Evolutionary conservation across 2,888 invertebrate genomes (phyloP), one percentile per base, ranked within the genome.

Genomic region (Pherbina coryleti): DNA sequence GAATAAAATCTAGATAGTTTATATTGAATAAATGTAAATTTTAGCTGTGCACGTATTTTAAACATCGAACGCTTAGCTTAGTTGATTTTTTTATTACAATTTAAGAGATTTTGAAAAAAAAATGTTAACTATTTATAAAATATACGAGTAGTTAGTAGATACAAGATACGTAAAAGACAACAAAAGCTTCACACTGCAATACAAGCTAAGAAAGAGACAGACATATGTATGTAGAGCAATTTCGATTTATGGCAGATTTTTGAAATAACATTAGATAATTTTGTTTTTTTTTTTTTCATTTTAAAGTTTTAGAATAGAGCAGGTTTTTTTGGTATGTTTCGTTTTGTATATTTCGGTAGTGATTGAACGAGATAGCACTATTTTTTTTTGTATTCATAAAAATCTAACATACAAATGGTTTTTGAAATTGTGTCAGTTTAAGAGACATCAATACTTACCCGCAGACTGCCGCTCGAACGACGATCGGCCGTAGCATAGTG

Each of bases 401-500:
- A 44, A 44, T 44, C 44, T 44, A 44, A 44, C 44, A 44, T 44
- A 44, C 14, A 44, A 44, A 44, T 44, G 2, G 44, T 44, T 44
- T n/a, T 44, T 11, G 66, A 37, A 62, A 28, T 37, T 11, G 34
- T 73, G 49, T 73, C 53, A 80, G 22, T 76, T 76, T 79, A 73
- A 75, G 34, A 70, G 31, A 78, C 17, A 75, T 49, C 55, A 34
- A 34, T 79, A 90, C 89, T 89, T 89, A 90, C 89, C 88, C 89
- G 84, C 64, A 90, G 80, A 83, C 86, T 89, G 82, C 89, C 86
- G 82, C 85, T 89, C 80, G 89, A 89, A 81, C 89, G 89, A 60
- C 90, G 88, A 86, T 90, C 89, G 85, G 88, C 86, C 84, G 89
- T 87, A 85, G 88, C 86, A 88, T 88, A 89, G 85, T 89, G 90